These are phyloP conservation scores for Acanthopagrus latus DNA, from an alignment of 2,797 vertebrate genomes.

Conservation along the genomic window DNA sequence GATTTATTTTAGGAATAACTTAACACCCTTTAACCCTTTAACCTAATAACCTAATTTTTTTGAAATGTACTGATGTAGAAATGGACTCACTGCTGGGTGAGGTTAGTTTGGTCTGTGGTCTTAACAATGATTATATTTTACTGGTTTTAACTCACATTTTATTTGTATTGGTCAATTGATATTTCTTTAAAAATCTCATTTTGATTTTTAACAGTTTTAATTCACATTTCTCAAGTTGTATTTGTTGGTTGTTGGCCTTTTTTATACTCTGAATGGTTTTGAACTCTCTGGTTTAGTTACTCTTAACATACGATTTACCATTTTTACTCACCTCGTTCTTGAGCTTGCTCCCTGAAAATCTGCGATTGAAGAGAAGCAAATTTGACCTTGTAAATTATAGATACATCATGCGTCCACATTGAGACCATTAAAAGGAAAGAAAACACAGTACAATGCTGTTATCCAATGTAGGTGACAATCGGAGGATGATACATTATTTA, in stretches of 20 bases:
- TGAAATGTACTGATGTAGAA: background rate
- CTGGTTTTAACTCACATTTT: too few species aligned
- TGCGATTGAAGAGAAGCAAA: constrained; percentile 76
- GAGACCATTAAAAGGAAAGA: background rate
- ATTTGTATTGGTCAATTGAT: too few species aligned
- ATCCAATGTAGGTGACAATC: too few species aligned
- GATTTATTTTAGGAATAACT: background rate
- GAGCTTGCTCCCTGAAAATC: constrained; percentile 98
- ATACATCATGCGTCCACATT: background rate
- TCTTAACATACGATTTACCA: background rate
- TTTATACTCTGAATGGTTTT: too few species aligned
- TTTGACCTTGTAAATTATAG: background rate
- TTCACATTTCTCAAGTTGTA: too few species aligned
- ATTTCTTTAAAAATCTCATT: too few species aligned
- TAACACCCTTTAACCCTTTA: background rate
- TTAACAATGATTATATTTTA: too few species aligned
- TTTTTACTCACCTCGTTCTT: constrained; percentile 92
- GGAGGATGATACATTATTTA: too few species aligned
- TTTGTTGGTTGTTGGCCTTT: too few species aligned
- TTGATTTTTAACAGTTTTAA: too few species aligned
- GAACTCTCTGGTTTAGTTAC: too few species aligned
- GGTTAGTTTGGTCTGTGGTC: too few species aligned
- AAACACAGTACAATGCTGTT: background rate
- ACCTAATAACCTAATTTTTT: background rate
- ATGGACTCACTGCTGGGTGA: background rate